These are phyloP conservation scores for Nothoprocta perdicaria DNA, from an alignment of 2,113 vertebrate genomes.

Conservation along the genomic window DNA sequence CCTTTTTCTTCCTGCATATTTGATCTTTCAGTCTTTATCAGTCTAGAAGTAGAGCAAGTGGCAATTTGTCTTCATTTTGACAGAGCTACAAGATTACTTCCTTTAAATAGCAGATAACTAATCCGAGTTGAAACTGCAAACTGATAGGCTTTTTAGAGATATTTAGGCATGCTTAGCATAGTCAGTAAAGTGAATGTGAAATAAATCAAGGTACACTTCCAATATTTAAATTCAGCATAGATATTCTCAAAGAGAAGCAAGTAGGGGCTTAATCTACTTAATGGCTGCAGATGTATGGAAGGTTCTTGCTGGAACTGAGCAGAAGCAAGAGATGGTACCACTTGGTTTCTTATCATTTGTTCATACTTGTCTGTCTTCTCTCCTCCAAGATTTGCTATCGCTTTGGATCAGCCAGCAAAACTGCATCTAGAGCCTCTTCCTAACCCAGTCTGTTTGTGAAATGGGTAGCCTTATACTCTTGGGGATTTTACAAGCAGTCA, in stretches of 20 bases:
- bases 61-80: not conserved
- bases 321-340: not conserved
- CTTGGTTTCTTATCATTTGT: not conserved
- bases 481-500: not conserved
- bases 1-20: not conserved
- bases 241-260: not conserved
- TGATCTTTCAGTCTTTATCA: not conserved
- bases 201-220: not conserved
- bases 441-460: not conserved
- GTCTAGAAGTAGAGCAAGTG: not conserved
- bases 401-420: not conserved
- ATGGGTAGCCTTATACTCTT: not conserved
- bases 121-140: not conserved
- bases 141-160: not conserved
- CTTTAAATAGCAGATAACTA: not conserved
- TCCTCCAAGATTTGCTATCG: not conserved
- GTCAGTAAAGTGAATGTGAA: not conserved
- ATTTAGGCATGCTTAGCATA: not conserved
- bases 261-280: not conserved
- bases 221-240: not conserved
- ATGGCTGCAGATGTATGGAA: not conserved
- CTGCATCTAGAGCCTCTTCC: not conserved
- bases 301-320: not conserved
- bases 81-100: not conserved
- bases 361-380: not conserved